phyloP scores from a whole-genome alignment of 1,140 invertebrate species.

The Calephelis virginiensis region DNA sequence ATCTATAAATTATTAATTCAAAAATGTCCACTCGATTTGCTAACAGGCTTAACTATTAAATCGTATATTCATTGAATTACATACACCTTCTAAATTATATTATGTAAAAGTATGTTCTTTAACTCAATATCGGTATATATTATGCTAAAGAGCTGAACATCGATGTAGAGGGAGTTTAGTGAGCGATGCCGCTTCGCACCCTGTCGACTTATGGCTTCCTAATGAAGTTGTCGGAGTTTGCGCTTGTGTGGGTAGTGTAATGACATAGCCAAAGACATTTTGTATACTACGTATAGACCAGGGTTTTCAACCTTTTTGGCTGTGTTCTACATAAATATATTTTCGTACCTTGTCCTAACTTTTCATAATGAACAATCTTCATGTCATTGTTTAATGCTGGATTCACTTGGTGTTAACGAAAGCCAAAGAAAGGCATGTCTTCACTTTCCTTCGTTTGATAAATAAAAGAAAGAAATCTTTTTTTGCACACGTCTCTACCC shows the following conservation, averaged over 20 bases:
- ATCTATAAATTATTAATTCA: neutral
- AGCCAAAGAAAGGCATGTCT: too few species aligned
- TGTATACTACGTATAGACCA: constrained; percentile 1
- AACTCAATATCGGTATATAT: constrained; percentile 23
- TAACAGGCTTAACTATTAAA: neutral
- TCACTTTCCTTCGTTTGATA: too few species aligned
- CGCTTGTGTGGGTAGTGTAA: constrained; percentile 19
- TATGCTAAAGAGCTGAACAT: constrained; percentile 41
- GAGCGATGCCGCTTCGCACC: constrained; percentile 44
- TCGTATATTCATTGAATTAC: neutral
- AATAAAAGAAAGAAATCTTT: too few species aligned
- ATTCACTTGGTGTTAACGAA: too few species aligned
- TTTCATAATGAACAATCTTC: too few species aligned
- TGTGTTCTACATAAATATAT: too few species aligned
- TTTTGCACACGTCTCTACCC: too few species aligned
- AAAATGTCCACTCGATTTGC: neutral
- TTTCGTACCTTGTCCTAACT: too few species aligned
- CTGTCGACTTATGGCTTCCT: constrained; percentile 62
- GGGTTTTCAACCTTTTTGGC: neutral
- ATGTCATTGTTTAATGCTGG: too few species aligned
- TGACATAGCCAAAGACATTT: constrained; percentile 20
- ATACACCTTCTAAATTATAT: constrained; percentile 7
- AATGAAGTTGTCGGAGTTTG: constrained; percentile 54
- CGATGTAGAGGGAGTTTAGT: constrained; percentile 39
- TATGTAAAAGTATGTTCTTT: constrained; percentile 20